Percentiles rank a stretch among this genome's conserved stretches.
Conservation (phyloP, 53 echinoderm and acorn worm genomes). For the Echinarachnius parma region DNA sequence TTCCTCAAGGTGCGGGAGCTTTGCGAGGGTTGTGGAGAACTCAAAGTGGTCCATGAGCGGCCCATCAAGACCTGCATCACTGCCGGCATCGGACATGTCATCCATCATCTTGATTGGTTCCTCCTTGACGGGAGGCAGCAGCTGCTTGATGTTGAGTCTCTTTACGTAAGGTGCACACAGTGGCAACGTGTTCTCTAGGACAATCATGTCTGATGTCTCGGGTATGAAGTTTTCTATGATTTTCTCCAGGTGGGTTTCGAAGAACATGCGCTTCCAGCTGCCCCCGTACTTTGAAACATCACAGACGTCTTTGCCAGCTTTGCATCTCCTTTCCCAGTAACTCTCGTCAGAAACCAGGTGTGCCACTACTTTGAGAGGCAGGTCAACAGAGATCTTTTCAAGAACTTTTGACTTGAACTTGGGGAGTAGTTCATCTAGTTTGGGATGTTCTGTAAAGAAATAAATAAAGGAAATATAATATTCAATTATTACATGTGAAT, state of each 20-base stretch:
- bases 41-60: constrained; percentile 97
- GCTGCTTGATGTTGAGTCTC: constrained; percentile 80
- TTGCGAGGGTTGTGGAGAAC: constrained; percentile 80
- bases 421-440: constrained; percentile 87
- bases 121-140: constrained; percentile 96
- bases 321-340: constrained; percentile 96
- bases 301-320: constrained; percentile 58
- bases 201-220: constrained; percentile 67
- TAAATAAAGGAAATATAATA: constrained; percentile 6
- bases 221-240: constrained; percentile 95
- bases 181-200: constrained; percentile 64
- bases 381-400: constrained; percentile 93
- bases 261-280: constrained; percentile 99
- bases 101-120: constrained; percentile 74
- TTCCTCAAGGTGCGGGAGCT: constrained; percentile 81
- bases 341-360: constrained; percentile 97
- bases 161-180: constrained; percentile 81
- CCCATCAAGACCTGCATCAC: constrained; percentile 86
- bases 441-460: constrained; percentile 80
- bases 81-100: constrained; percentile 86
- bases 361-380: constrained; percentile 86
- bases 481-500: no score
- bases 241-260: constrained; percentile 91
- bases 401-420: constrained; percentile 96
- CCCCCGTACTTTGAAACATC: constrained; percentile 80